These are phyloP conservation scores for Reinhardtius hippoglossoides DNA, from an alignment of 2,113 vertebrate genomes.

Conservation along the genomic window DNA sequence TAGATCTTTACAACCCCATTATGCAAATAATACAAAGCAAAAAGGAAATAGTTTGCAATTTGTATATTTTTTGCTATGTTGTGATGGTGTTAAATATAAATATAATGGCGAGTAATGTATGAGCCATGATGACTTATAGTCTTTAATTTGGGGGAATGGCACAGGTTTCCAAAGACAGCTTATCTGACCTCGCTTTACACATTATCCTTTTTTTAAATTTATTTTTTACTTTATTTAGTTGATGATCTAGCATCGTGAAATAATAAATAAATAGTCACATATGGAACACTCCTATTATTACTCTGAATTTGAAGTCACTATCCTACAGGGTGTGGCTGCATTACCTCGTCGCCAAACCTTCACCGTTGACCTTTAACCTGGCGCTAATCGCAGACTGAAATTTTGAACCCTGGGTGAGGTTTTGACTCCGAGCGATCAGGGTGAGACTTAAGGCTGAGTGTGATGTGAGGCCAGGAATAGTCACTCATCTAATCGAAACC, in stretches of 20 bases:
- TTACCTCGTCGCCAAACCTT: conserved; percentile 46
- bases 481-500: conserved; percentile 29
- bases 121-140: conserved; percentile 14
- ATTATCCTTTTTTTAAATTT: conserved; percentile 7
- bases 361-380: conserved; percentile 65
- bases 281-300: conserved; percentile 26
- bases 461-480: conserved; percentile 42
- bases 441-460: conserved; percentile 35
- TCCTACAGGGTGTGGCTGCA: neutral
- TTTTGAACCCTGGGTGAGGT: conserved; percentile 34
- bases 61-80: conserved; percentile 4
- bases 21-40: conserved; percentile 53
- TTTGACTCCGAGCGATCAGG: conserved; percentile 35
- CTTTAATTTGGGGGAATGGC: conserved; percentile 35
- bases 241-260: conserved; percentile 14
- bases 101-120: too few species aligned
- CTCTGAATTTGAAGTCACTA: conserved; percentile 21
- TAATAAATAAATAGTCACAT: conserved; percentile 42
- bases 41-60: conserved; percentile 16
- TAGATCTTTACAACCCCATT: conserved; percentile 25
- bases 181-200: too few species aligned
- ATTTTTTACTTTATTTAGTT: neutral
- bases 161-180: neutral
- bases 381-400: conserved; percentile 45
- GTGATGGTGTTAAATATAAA: conserved; percentile 4